These are phyloP conservation scores for Neoitamus cyanurus DNA, from an alignment of 2,888 invertebrate genomes.

Conservation along the genomic window DNA sequence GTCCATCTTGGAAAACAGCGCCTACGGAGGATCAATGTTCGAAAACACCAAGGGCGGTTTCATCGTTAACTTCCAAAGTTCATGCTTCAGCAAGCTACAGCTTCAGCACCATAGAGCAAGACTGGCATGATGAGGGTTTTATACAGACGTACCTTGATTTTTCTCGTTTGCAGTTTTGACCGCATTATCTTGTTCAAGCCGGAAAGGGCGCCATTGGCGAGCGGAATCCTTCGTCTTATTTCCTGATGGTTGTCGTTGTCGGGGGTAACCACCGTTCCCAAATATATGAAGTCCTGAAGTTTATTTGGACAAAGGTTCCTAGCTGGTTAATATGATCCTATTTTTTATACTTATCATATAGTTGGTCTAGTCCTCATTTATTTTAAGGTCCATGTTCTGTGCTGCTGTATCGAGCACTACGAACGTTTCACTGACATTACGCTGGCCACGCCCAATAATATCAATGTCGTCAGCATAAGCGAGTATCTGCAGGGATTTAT, in stretches of 20 bases:
- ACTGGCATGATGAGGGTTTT: neutral
- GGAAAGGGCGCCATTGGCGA: neutral
- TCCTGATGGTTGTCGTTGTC: neutral
- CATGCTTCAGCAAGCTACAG: neutral
- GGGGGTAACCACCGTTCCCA: neutral
- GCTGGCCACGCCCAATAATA: too few species aligned
- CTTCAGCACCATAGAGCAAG: neutral
- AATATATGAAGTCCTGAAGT: neutral
- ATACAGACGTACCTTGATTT: neutral
- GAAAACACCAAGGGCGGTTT: neutral
- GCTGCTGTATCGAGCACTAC: too few species aligned
- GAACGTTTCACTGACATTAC: too few species aligned
- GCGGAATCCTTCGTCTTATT: neutral
- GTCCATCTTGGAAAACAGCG: too few species aligned
- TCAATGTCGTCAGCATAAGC: too few species aligned
- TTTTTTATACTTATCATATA: too few species aligned
- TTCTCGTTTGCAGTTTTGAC: neutral
- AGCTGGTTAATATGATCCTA: too few species aligned
- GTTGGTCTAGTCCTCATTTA: too few species aligned
- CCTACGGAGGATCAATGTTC: too few species aligned
- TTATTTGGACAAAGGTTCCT: too few species aligned
- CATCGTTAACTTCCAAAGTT: neutral
- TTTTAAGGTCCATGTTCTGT: too few species aligned
- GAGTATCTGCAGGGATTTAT: too few species aligned
- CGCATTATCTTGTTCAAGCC: neutral